Conservation (phyloP, 2,888 invertebrate species). For the Ennomos erosarius region DNA sequence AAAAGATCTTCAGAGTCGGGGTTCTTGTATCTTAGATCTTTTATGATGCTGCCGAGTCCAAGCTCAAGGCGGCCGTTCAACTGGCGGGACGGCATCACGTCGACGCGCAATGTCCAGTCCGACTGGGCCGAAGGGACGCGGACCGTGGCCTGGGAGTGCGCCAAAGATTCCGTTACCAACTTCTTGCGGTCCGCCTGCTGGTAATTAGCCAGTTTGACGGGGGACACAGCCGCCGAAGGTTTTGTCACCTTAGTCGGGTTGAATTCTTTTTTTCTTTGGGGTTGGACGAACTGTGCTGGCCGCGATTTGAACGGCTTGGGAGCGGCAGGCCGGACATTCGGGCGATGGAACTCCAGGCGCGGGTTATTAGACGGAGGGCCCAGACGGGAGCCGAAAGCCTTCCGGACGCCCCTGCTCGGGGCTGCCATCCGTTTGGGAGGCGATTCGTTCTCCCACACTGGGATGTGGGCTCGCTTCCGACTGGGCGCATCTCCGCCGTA, state of each 20-base stretch:
- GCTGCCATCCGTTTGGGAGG: slow-evolving; percentile 52
- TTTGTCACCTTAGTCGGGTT: slow-evolving; percentile 54
- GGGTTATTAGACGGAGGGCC: slow-evolving; percentile 34
- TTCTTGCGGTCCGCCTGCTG: slow-evolving; percentile 44
- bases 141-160: slow-evolving; percentile 36
- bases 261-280: slow-evolving; percentile 43
- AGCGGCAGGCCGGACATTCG: slow-evolving; percentile 9
- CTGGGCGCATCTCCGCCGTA: slow-evolving; percentile 16
- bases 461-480: slow-evolving; percentile 53
- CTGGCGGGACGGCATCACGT: slow-evolving; percentile 50
- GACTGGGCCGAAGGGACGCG: slow-evolving; percentile 28
- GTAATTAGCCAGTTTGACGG: slow-evolving; percentile 46
- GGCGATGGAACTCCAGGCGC: slow-evolving; percentile 4
- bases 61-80: slow-evolving; percentile 70
- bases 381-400: slow-evolving; percentile 32
- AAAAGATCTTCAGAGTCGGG: slow-evolving; percentile 10
- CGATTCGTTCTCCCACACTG: slow-evolving; percentile 48
- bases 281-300: slow-evolving; percentile 23
- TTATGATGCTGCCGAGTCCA: slow-evolving; percentile 65
- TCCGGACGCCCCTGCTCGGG: slow-evolving; percentile 27
- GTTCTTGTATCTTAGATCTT: slow-evolving; percentile 50
- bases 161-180: slow-evolving; percentile 38
- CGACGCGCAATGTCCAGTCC: slow-evolving; percentile 43
- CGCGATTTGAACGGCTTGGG: slow-evolving; percentile 29
- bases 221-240: slow-evolving; percentile 41